phyloP scores from a whole-genome alignment of 2,888 invertebrate species.

The Lasioglossum pauxillum region DNA sequence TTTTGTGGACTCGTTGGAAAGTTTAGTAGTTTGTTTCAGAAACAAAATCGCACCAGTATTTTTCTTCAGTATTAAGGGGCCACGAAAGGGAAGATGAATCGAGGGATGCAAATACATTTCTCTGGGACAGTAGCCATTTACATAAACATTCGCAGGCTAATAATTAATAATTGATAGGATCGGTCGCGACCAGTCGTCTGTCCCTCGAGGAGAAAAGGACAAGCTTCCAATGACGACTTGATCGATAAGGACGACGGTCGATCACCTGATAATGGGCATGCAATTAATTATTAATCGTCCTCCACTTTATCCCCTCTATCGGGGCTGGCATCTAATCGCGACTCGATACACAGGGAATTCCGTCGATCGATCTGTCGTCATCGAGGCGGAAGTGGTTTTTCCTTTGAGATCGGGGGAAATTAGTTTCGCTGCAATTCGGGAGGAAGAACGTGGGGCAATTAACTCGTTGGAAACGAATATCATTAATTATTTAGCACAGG shows the following conservation, averaged over 20 bases:
- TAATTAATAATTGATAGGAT: conserved; percentile 3
- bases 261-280: conserved; percentile 32
- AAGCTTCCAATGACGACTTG: conserved; percentile 37
- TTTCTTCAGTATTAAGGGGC: background rate
- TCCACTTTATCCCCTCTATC: conserved; percentile 13
- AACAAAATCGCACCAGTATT: background rate
- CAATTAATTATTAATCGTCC: conserved; percentile 55
- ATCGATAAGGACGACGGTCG: conserved; percentile 46
- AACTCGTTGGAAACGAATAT: background rate
- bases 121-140: background rate
- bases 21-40: background rate
- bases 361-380: background rate
- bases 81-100: background rate
- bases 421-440: background rate
- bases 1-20: background rate
- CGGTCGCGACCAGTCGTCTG: background rate
- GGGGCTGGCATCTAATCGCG: background rate
- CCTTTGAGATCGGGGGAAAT: background rate
- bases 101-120: background rate
- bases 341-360: conserved; percentile 1
- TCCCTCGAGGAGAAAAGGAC: background rate
- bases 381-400: background rate
- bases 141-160: conserved; percentile 4
- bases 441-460: background rate
- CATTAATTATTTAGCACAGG: background rate